Base-by-base conservation (phyloP, 2,797 vertebrate species). In the Neosilurus hyrtlii region DNA sequence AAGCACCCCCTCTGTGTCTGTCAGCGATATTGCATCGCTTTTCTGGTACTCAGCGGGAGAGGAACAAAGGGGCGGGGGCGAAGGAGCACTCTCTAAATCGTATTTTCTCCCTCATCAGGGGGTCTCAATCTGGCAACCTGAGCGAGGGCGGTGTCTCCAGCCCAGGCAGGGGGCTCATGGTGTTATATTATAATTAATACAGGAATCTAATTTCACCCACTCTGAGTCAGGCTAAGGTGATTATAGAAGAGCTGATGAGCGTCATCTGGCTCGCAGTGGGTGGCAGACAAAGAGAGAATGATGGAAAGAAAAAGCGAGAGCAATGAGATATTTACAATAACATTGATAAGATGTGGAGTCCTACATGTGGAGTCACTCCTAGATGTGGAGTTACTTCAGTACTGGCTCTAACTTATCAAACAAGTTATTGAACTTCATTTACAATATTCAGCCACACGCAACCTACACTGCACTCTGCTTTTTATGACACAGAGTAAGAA, bases 121-220 rank as follows among this genome's bases (percentile, higher is more conserved):
- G 90, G 89, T 91, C 91, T 90, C 86, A 86, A 87, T 87, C 88
- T 86, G 83, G 88, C 88, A 90, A 86, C 75, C 86, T 85, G 88
- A 84, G 84, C 82, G 84, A 88, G 77, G 83, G 89, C 90, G 89
- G 86, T 88, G 89, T 92, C 89, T 82, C 89, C 86, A 87, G 84
- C 81, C 83, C 72, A 90, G 88, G 87, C 77, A 9, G 89, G 88
- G 87, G 80, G 84, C 90, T 93, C 89, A 92, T 91, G 87, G 90
- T 89, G 87, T 91, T 91, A 87, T 87, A 86, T 90, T 89, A 84
- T 92, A 94, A 93, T 94, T 93, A 93, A 93, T 92, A 92, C 84
- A 86, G 85, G 90, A 92, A 93, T 93, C 89, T 85, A 90, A 92
- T 92, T 93, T 87, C 88, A 78, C 89, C 88, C 91, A 91, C 88